phyloP scores from a whole-genome alignment of 2,888 invertebrate genomes.

The Laspeyria flexula region DNA sequence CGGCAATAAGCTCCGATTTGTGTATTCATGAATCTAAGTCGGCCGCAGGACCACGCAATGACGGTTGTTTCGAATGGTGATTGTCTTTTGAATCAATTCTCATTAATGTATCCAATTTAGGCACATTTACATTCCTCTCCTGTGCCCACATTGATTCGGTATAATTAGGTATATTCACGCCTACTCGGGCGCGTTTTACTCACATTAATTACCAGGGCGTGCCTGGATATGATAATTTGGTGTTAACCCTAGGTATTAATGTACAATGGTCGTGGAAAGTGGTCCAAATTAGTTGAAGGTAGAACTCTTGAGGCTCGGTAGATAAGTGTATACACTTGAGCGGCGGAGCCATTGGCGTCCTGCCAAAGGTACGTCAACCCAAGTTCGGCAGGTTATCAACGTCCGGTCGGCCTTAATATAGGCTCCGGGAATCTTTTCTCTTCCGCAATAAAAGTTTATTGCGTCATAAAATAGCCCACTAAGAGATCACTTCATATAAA shows the following conservation, averaged over 20 bases:
- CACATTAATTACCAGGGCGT: constrained; percentile 30
- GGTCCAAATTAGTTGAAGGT: constrained; percentile 55
- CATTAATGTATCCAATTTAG: constrained; percentile 53
- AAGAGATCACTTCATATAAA: constrained; percentile 69
- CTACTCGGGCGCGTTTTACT: constrained; percentile 26
- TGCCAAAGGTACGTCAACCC: constrained; percentile 63
- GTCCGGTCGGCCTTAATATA: constrained; percentile 73
- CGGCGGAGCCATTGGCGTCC: constrained; percentile 54
- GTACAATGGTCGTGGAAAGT: constrained; percentile 31
- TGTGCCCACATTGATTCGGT: constrained; percentile 41
- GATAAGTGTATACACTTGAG: constrained; percentile 53
- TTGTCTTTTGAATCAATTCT: constrained; percentile 66
- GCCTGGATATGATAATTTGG: constrained; percentile 30
- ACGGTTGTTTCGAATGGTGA: constrained; percentile 59
- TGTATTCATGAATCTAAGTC: constrained; percentile 66
- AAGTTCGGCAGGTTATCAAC: constrained; percentile 76
- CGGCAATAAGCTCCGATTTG: constrained; percentile 63
- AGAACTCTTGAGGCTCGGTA: constrained; percentile 38
- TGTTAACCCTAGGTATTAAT: constrained; percentile 31
- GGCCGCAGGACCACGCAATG: constrained; percentile 37
- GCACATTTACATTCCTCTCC: constrained; percentile 46
- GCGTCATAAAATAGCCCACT: constrained; percentile 63
- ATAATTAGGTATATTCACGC: constrained; percentile 36
- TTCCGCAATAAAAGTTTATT: constrained; percentile 73
- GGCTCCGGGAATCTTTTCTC: constrained; percentile 65